Evolutionary conservation across 2,113 vertebrate genomes (phyloP).

Genomic region (Fulmarus glacialis): DNA sequence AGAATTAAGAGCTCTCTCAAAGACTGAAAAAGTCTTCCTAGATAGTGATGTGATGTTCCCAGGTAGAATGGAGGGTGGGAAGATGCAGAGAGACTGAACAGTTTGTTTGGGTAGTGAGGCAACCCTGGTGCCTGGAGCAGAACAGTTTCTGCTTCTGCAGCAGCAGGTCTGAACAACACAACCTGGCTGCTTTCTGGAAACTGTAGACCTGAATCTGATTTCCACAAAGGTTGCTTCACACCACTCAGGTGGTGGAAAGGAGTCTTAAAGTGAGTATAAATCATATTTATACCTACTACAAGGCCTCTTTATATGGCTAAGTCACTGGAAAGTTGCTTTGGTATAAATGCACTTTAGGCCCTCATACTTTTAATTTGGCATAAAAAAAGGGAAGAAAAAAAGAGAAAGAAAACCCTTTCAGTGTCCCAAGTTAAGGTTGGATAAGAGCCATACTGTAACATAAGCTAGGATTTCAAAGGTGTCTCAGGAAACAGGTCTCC

Average conservation of each 20-base stretch:
- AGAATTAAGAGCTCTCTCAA: not conserved
- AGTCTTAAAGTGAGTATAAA: constrained; percentile 15
- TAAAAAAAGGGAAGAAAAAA: not conserved
- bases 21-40: not conserved
- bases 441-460: constrained; percentile 31
- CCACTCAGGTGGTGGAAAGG: constrained; percentile 7
- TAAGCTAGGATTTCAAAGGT: constrained; percentile 39
- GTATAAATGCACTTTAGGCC: not conserved
- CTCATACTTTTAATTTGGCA: constrained; percentile 18
- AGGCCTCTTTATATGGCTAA: constrained; percentile 6
- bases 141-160: not conserved
- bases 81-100: not conserved
- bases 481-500: constrained; percentile 45
- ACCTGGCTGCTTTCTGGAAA: not conserved
- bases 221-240: constrained; percentile 14
- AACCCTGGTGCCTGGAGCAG: not conserved
- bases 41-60: not conserved
- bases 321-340: not conserved
- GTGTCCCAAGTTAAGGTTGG: not conserved
- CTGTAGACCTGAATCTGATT: not conserved
- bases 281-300: not conserved
- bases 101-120: not conserved
- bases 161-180: not conserved
- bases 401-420: constrained; percentile 8
- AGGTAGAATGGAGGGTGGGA: not conserved